Evolutionary conservation across 2,797 vertebrate species (phyloP).

Genomic region (Enteromius unitaeniatus): DNA sequence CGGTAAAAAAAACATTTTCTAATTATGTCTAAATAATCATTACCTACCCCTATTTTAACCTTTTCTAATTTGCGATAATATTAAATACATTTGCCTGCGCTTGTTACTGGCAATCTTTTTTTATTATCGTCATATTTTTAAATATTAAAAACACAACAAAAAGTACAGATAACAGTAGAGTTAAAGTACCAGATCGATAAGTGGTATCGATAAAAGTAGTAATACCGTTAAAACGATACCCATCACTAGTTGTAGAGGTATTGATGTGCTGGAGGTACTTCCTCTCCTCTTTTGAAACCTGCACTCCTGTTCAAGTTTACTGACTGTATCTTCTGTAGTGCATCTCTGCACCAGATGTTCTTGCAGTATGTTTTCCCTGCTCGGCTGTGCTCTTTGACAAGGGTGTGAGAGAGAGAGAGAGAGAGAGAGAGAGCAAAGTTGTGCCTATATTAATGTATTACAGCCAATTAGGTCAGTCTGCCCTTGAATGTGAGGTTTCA

Average conservation of each 20-base stretch:
- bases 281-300: constrained; percentile 21
- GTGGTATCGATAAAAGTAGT: no score
- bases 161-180: no score
- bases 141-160: no score
- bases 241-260: neutral
- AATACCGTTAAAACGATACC: no score
- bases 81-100: no score
- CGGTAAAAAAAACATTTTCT: no score
- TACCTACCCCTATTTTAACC: no score
- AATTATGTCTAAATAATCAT: no score
- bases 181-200: no score
- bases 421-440: constrained; percentile 10
- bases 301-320: constrained; percentile 33
- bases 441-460: constrained; percentile 19
- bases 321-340: constrained; percentile 47
- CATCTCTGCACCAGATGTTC: constrained; percentile 71
- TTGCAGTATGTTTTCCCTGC: constrained; percentile 73
- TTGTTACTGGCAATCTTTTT: no score
- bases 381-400: constrained; percentile 71
- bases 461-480: constrained; percentile 13
- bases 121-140: no score
- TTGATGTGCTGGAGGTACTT: constrained; percentile 25
- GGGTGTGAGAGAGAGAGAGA: constrained; percentile 48
- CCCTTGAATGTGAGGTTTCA: constrained; percentile 33
- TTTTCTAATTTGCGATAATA: no score